These are phyloP conservation scores for Dryadula phaetusa DNA, from an alignment of 2,888 invertebrate genomes.

Conservation along the genomic window DNA sequence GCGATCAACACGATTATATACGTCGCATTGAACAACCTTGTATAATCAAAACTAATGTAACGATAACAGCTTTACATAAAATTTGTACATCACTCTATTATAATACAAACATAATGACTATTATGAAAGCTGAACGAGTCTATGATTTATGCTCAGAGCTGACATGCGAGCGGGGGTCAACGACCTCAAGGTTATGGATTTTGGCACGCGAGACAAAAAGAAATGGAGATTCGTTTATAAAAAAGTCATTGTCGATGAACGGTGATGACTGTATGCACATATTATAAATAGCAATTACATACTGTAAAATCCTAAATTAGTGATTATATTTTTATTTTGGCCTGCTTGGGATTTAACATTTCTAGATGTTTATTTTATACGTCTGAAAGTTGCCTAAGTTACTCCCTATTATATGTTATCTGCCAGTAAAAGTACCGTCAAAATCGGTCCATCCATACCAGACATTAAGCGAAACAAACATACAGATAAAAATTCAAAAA, in stretches of 20 bases:
- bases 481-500: too few species aligned
- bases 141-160: slow-evolving; percentile 38
- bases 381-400: too few species aligned
- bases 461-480: too few species aligned
- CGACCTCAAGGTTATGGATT: slow-evolving; percentile 46
- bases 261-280: not conserved
- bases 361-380: too few species aligned
- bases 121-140: slow-evolving; percentile 24
- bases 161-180: slow-evolving; percentile 45
- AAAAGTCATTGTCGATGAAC: not conserved
- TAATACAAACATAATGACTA: slow-evolving; percentile 4
- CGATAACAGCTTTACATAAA: not conserved
- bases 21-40: too few species aligned
- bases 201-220: slow-evolving; percentile 47
- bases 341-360: too few species aligned
- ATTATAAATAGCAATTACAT: not conserved
- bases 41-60: not conserved
- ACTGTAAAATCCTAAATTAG: not conserved
- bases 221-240: slow-evolving; percentile 10
- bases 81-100: not conserved
- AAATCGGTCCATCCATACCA: too few species aligned
- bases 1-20: too few species aligned
- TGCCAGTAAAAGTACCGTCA: too few species aligned
- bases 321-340: too few species aligned
- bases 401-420: too few species aligned